Conservation (phyloP, 2,113 vertebrate species). For the Canis aureus region DNA sequence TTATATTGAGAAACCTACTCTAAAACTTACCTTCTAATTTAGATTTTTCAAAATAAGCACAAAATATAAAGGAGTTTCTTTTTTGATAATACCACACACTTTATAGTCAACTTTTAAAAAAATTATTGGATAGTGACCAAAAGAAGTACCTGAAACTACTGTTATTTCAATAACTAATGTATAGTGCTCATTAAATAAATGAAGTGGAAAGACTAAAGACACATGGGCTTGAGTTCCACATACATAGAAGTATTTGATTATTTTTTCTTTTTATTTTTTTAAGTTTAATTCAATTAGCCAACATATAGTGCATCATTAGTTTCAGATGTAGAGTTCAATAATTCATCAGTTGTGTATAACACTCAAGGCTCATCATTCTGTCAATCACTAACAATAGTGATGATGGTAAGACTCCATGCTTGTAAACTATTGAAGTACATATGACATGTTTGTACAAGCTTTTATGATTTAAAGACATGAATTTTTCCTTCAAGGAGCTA, state of each 20-base stretch:
- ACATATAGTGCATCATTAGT: no score
- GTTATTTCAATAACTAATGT: background rate
- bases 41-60: background rate
- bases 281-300: no score
- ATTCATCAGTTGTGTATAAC: no score
- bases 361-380: background rate
- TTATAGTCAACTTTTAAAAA: background rate
- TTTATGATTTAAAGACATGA: conserved; percentile 1
- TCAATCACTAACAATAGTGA: background rate
- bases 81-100: background rate
- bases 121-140: background rate
- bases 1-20: background rate
- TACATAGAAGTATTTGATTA: background rate
- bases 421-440: background rate
- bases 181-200: background rate
- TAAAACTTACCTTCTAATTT: background rate
- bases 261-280: no score
- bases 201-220: background rate
- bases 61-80: background rate
- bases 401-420: background rate
- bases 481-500: background rate
- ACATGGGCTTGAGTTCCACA: background rate
- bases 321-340: no score
- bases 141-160: background rate
- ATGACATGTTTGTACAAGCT: background rate